Percentiles rank a stretch among this genome's conserved stretches.
These are phyloP conservation scores for Drosophila kambysellisi DNA, from an alignment of 2,888 invertebrate genomes.

Conservation along the genomic window DNA sequence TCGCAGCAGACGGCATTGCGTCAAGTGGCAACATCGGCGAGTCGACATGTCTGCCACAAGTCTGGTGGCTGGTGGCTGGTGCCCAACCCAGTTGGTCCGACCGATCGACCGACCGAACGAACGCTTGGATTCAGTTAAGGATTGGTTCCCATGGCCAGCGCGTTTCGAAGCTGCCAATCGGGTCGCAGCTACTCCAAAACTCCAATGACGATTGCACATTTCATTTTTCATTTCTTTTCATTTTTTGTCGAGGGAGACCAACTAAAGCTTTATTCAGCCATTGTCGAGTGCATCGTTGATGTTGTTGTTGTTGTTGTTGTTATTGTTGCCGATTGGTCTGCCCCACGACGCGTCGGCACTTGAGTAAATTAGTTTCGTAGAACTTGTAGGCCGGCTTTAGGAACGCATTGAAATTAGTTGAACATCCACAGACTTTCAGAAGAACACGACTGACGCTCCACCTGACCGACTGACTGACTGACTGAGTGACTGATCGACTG, in stretches of 20 bases:
- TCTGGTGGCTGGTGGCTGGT: slow-evolving; percentile 52
- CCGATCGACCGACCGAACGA: slow-evolving; percentile 21
- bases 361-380: slow-evolving; percentile 79
- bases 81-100: slow-evolving; percentile 10
- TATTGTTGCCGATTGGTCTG: slow-evolving; percentile 8
- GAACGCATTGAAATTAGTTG: slow-evolving; percentile 51
- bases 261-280: slow-evolving; percentile 49
- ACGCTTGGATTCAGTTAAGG: slow-evolving; percentile 14
- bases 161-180: slow-evolving; percentile 61
- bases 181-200: slow-evolving; percentile 60
- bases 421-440: slow-evolving; percentile 16
- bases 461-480: background rate
- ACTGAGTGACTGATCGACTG: background rate
- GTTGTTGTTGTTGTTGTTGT: background rate
- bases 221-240: slow-evolving; percentile 33
- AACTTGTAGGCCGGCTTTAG: slow-evolving; percentile 66
- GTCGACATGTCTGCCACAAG: slow-evolving; percentile 76
- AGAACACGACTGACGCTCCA: background rate
- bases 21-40: slow-evolving; percentile 79
- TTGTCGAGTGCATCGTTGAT: slow-evolving; percentile 50
- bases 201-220: slow-evolving; percentile 75
- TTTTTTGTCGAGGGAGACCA: background rate
- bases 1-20: slow-evolving; percentile 75
- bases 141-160: slow-evolving; percentile 58
- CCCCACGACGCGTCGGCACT: slow-evolving; percentile 66